These are phyloP conservation scores for Oreochromis grahami DNA, from an alignment of 2,797 vertebrate genomes.

Conservation along the genomic window DNA sequence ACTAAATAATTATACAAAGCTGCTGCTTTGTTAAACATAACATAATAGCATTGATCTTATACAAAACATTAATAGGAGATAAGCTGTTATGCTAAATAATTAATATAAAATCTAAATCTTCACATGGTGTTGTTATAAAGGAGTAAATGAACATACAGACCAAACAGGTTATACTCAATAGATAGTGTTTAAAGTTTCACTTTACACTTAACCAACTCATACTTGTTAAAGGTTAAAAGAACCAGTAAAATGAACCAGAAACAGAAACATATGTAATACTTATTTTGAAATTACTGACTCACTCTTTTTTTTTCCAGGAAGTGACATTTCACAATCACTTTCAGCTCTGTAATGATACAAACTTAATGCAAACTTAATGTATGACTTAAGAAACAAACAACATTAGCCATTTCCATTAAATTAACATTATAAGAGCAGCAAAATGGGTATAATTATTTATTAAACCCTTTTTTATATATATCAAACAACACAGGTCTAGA, in stretches of 20 bases:
- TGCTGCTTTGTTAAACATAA: neutral
- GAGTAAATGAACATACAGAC: neutral
- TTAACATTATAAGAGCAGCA: neutral
- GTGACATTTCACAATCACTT: neutral
- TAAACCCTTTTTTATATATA: neutral
- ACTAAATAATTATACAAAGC: neutral
- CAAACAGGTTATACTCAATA: neutral
- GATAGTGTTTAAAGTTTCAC: neutral
- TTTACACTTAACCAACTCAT: neutral
- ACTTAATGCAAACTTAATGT: neutral
- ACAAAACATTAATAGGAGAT: neutral
- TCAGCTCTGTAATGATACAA: neutral
- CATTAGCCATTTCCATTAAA: neutral
- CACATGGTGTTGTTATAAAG: neutral
- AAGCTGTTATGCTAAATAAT: neutral
- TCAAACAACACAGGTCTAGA: neutral
- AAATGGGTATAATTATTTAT: constrained; percentile 22
- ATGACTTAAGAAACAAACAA: neutral
- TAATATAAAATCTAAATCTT: neutral
- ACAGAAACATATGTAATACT: neutral
- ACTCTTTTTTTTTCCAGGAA: neutral
- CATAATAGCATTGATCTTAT: neutral
- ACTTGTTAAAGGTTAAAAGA: neutral
- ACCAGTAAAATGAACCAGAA: neutral
- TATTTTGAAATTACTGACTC: neutral